Evolutionary conservation across 2,113 vertebrate genomes (phyloP).

Genomic region (Sturnira hondurensis): DNA sequence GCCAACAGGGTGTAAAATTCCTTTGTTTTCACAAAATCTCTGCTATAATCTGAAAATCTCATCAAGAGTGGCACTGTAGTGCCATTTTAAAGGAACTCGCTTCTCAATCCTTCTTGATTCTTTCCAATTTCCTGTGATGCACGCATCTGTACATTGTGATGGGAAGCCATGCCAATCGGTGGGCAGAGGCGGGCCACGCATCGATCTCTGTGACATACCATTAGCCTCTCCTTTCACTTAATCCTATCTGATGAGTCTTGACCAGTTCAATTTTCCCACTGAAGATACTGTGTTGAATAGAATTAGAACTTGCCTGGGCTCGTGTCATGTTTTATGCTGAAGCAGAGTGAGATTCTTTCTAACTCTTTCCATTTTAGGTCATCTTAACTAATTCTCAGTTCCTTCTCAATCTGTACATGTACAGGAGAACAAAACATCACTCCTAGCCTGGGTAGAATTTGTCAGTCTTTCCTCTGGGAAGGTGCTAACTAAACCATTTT

Average conservation of each 20-base stretch:
- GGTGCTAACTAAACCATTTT: background rate
- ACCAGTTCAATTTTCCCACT: constrained; percentile 39
- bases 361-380: background rate
- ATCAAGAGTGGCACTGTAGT: background rate
- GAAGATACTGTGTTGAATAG: constrained; percentile 20
- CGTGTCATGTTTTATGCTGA: background rate
- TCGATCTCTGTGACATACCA: constrained; percentile 24
- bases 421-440: background rate
- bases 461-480: background rate
- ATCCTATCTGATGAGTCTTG: constrained; percentile 39
- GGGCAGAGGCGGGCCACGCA: background rate
- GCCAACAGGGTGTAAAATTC: background rate
- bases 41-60: background rate
- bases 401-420: background rate
- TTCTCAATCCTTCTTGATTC: background rate
- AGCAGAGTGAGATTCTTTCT: background rate
- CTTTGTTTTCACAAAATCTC: background rate
- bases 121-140: constrained; percentile 29
- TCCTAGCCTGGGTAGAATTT: background rate
- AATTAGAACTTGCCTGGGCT: constrained; percentile 2
- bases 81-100: background rate
- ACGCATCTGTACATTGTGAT: constrained; percentile 22
- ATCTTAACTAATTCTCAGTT: background rate
- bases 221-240: constrained; percentile 43
- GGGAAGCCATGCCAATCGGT: background rate